These are phyloP conservation scores for Aphyosemion australe DNA, from an alignment of 2,113 vertebrate genomes.

Conservation along the genomic window DNA sequence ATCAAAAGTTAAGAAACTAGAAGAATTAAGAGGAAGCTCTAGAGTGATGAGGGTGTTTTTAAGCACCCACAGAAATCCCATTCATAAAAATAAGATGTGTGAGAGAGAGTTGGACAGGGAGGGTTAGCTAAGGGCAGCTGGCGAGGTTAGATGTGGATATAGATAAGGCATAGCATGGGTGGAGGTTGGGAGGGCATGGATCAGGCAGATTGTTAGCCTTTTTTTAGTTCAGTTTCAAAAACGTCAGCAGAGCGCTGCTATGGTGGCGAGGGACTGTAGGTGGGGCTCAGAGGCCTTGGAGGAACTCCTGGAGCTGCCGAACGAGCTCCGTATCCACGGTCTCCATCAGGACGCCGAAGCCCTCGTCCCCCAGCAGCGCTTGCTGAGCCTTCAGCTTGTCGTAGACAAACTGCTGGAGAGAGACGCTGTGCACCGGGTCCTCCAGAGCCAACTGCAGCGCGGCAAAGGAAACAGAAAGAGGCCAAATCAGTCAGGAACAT, in stretches of 20 bases:
- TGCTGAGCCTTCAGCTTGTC: conserved; percentile 98
- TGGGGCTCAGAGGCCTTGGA: conserved; percentile 85
- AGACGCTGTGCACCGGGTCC: conserved; percentile 94
- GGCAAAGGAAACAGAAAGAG: conserved; percentile 24
- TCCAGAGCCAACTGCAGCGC: conserved; percentile 87
- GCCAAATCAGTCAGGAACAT: neutral
- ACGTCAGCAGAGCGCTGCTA: conserved; percentile 9
- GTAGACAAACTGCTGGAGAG: conserved; percentile 92
- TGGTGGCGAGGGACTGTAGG: conserved; percentile 25
- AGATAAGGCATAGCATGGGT: conserved; percentile 70
- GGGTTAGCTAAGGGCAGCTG: conserved; percentile 36
- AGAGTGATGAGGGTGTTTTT: conserved; percentile 37
- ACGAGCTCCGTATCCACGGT: conserved; percentile 95
- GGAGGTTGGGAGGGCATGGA: conserved; percentile 44
- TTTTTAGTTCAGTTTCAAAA: conserved; percentile 34
- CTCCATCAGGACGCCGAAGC: conserved; percentile 94
- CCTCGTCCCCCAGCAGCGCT: conserved; percentile 87
- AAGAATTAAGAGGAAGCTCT: conserved; percentile 71
- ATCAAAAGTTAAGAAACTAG: conserved; percentile 50
- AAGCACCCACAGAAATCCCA: conserved; percentile 26
- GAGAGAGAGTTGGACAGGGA: conserved; percentile 26
- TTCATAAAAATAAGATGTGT: conserved; percentile 5
- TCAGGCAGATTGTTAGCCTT: conserved; percentile 24
- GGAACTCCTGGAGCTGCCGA: conserved; percentile 92
- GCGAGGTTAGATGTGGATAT: conserved; percentile 55